phyloP scores from a whole-genome alignment of 2,797 vertebrate species.

The Micrastur ruficollis region DNA sequence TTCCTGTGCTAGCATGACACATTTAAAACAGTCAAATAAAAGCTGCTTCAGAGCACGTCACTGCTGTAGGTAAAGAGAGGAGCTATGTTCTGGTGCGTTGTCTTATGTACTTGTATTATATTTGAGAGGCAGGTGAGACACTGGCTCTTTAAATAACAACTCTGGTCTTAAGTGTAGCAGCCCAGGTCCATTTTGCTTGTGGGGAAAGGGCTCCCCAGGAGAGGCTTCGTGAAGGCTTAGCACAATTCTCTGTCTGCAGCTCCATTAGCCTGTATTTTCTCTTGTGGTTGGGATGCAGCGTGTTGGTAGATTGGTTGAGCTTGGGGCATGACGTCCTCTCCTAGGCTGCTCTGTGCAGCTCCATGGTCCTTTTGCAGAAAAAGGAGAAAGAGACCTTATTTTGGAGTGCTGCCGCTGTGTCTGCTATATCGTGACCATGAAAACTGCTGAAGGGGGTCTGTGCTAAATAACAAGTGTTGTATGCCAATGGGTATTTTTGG shows the following conservation, averaged over 20 bases:
- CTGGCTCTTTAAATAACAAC: background rate
- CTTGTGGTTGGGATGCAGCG: background rate
- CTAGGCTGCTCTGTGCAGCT: background rate
- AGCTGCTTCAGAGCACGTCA: background rate
- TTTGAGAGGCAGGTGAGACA: slow-evolving; percentile 18
- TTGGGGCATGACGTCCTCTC: background rate
- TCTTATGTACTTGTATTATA: background rate
- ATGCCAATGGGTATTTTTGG: slow-evolving; percentile 81
- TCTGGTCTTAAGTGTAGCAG: background rate
- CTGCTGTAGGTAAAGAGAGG: background rate
- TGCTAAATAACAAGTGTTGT: slow-evolving; percentile 65
- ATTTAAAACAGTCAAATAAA: background rate
- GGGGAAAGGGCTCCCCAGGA: background rate
- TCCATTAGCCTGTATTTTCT: background rate
- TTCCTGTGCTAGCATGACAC: background rate
- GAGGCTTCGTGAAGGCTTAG: slow-evolving; percentile 18
- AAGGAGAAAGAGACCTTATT: background rate
- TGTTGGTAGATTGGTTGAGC: slow-evolving; percentile 9
- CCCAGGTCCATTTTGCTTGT: background rate
- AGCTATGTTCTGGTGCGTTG: background rate
- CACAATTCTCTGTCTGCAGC: background rate
- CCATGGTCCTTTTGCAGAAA: background rate
- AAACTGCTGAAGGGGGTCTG: slow-evolving; percentile 60
- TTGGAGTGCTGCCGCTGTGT: background rate
- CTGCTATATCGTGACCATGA: slow-evolving; percentile 31